phyloP scores from a whole-genome alignment of 2,113 vertebrate genomes.

The Dasyprocta punctata region DNA sequence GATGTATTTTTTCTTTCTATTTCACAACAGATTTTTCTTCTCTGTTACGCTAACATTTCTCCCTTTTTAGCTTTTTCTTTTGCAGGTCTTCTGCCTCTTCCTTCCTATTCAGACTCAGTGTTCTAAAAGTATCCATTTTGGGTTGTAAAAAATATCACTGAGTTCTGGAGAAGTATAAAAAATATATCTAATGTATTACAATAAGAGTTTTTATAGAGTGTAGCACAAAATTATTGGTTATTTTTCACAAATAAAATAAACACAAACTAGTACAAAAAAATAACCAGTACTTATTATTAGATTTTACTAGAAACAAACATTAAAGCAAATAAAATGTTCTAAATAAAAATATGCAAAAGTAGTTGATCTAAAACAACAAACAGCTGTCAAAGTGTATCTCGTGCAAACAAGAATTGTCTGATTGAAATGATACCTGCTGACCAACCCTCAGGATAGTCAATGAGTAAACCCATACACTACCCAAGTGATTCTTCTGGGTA shows the following conservation, averaged over 20 bases:
- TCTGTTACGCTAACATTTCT: background rate
- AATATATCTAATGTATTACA: background rate
- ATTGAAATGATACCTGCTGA: background rate
- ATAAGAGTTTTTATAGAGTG: background rate
- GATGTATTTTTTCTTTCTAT: background rate
- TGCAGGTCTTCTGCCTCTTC: background rate
- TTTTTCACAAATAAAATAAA: background rate
- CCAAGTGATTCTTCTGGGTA: background rate
- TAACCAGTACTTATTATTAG: background rate
- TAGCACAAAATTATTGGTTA: background rate
- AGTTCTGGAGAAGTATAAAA: background rate
- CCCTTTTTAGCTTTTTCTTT: background rate
- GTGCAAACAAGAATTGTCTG: background rate
- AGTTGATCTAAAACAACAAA: background rate
- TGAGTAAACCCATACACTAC: background rate
- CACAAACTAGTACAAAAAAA: background rate
- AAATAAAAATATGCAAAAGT: background rate
- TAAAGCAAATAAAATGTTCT: background rate
- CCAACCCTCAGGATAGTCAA: background rate
- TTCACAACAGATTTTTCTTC: background rate
- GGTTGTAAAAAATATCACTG: background rate
- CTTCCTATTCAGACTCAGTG: background rate
- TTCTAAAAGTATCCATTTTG: background rate
- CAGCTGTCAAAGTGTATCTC: background rate
- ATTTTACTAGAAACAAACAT: background rate